These are phyloP conservation scores for Paramormyrops hopkinsi DNA, from an alignment of 2,797 vertebrate species.

Conservation along the genomic window DNA sequence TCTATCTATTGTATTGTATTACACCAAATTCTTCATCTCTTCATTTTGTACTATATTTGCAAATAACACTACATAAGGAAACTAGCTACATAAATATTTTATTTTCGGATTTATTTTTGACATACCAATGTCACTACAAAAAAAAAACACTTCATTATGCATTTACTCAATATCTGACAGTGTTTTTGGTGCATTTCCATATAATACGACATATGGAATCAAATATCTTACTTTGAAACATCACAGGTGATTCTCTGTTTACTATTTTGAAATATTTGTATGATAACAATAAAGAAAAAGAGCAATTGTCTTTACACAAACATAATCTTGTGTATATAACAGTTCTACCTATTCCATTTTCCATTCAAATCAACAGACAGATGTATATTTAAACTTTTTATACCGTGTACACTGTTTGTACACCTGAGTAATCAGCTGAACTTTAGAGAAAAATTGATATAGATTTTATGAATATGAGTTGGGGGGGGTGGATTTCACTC, in stretches of 20 bases:
- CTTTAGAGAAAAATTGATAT: neutral
- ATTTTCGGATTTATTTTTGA: neutral
- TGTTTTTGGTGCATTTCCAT: neutral
- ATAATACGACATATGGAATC: neutral
- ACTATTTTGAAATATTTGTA: neutral
- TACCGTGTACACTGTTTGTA: neutral
- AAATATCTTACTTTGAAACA: slow-evolving; percentile 1
- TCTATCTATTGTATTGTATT: neutral
- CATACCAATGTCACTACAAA: neutral
- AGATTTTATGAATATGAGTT: neutral
- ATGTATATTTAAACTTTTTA: neutral
- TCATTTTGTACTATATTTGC: neutral
- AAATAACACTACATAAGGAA: neutral
- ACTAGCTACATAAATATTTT: neutral
- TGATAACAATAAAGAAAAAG: neutral
- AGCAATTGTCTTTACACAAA: neutral
- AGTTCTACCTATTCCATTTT: neutral
- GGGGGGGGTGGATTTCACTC: neutral
- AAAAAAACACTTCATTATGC: neutral
- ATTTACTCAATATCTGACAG: neutral
- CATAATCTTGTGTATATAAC: neutral
- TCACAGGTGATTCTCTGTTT: neutral
- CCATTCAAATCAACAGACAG: neutral
- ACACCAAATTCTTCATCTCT: neutral
- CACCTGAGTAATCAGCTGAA: neutral